These are phyloP conservation scores for Martes flavigula DNA, from an alignment of 2,797 vertebrate species.

Conservation along the genomic window DNA sequence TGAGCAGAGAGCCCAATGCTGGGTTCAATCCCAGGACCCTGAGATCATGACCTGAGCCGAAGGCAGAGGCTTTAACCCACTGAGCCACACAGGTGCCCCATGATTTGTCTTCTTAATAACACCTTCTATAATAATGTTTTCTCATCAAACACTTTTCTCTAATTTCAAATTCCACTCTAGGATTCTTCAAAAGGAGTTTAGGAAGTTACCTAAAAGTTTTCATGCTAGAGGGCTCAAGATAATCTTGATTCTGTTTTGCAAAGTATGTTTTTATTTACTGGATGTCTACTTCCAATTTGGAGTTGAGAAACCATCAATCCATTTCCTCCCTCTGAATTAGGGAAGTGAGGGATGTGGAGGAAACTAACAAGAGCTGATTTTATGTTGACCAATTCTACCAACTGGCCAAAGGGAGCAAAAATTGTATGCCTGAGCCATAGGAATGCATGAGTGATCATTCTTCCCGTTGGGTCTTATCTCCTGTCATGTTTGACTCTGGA, in stretches of 20 bases:
- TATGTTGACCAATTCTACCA: neutral
- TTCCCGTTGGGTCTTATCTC: neutral
- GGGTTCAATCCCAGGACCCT: too few species aligned
- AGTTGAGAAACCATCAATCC: neutral
- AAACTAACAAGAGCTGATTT: neutral
- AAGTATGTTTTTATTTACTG: neutral
- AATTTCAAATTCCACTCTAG: neutral
- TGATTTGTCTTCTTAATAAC: neutral
- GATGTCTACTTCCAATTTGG: neutral
- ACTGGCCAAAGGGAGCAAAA: neutral
- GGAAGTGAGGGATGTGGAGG: neutral
- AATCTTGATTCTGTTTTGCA: neutral
- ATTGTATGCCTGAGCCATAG: fast-evolving
- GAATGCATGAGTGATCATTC: neutral
- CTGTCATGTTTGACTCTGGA: neutral
- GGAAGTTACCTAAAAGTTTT: neutral
- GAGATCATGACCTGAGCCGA: too few species aligned
- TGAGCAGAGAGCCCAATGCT: too few species aligned
- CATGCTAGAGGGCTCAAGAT: neutral
- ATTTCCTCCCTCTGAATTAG: neutral
- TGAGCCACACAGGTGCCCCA: neutral
- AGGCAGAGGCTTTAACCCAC: too few species aligned
- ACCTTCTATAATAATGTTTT: neutral
- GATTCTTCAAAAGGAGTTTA: neutral
- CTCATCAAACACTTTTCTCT: neutral